Evolutionary conservation across 2,113 vertebrate species (phyloP), one percentile per base, ranked within the genome.

Genomic region (Pungitius pungitius): DNA sequence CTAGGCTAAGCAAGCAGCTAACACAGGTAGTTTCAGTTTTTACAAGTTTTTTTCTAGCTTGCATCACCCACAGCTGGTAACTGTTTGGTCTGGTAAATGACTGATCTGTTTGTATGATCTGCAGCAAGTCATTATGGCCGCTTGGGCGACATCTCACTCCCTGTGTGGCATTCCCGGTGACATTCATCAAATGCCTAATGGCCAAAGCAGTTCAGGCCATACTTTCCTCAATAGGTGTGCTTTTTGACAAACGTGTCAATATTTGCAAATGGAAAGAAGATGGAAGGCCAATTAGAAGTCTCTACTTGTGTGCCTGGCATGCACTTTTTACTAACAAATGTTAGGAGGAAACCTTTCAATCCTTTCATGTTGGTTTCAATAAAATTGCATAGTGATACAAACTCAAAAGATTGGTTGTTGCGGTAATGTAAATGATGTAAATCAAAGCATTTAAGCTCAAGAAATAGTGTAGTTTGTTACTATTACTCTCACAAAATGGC

Each of bases 121-220:
- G 78, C 60, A 61, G 59, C 27, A 24, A 84, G 77, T 26, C 85
- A 85, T 88, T 65, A 82, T 84, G 80, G 76, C 84, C 70, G 76
- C 77, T 78, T 59, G 57, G 72, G 69, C 77, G 69, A 76, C 69
- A 59, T 71, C 75, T 70, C 82, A 73, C 72, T 78, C 69, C 71
- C 75, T 68, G 67, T 73, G 80, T 80, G 77, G 65, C 15, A 40
- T 79, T 82, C 70, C 69, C 27, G 22, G 72, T 66, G 77, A 86
- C 83, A 84, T 87, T 84, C 71, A 89, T 90, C 84, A 87, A 80
- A 60, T 55, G 75, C 73, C 65, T 89, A 90, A 91, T 87, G 77
- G 83, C 82, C 80, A 84, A 85, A 88, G 77, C 73, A 60, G 67
- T 55, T 77, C 73, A 75, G 76, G 77, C 69, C 69, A 62, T 61